phyloP scores from a whole-genome alignment of 2,888 invertebrate genomes.

The Autographa pulchrina region DNA sequence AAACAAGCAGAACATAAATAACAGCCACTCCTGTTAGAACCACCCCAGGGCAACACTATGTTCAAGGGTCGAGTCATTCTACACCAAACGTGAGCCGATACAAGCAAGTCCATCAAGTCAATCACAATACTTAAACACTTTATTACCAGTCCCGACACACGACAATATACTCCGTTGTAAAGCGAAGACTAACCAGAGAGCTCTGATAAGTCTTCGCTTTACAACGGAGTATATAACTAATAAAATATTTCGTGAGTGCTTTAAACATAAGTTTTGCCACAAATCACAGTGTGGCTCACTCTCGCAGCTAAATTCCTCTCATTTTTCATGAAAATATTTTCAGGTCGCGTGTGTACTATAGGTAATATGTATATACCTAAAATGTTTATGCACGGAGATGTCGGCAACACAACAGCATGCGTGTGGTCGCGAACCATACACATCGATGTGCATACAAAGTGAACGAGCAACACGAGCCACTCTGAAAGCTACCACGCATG shows the following conservation, averaged over 20 bases:
- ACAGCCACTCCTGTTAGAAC: no score
- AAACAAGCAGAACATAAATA: no score
- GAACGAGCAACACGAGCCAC: conserved; percentile 16
- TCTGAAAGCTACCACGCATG: conserved; percentile 19
- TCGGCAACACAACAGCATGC: conserved; percentile 22
- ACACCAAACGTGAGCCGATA: no score
- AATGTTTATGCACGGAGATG: not conserved
- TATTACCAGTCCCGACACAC: not conserved
- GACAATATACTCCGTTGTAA: no score
- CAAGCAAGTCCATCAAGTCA: no score
- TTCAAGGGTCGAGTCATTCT: no score
- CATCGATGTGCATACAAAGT: conserved; percentile 29
- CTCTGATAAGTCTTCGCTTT: not conserved
- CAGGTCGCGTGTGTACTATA: conserved; percentile 14
- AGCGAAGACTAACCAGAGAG: no score
- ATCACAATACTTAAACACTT: not conserved
- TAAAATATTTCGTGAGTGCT: not conserved
- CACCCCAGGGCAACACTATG: no score
- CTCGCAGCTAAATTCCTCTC: conserved; percentile 15
- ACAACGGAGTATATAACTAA: no score
- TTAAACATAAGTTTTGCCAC: not conserved
- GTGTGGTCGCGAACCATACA: conserved; percentile 17
- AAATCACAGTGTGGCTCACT: no score
- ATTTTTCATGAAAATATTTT: conserved; percentile 31
- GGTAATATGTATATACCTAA: not conserved